These are phyloP conservation scores for Paradisaea rubra DNA, from an alignment of 2,113 vertebrate genomes.

Conservation along the genomic window DNA sequence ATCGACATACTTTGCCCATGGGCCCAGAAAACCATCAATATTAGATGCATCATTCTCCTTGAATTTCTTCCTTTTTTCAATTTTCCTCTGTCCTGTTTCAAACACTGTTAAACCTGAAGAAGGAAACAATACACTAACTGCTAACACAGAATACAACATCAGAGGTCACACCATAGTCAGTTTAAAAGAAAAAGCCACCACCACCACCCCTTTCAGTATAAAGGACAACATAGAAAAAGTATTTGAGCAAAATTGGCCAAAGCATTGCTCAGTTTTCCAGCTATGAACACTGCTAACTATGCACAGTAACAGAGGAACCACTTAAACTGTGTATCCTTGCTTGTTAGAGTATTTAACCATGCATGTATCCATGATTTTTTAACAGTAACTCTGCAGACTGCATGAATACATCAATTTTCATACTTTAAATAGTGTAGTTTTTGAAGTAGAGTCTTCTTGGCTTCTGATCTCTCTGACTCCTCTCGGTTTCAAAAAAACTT, in stretches of 20 bases:
- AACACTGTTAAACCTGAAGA: constrained; percentile 90
- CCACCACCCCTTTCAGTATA: background rate
- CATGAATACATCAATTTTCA: background rate
- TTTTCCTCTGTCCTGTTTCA: constrained; percentile 87
- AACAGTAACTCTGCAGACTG: background rate
- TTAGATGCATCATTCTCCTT: constrained; percentile 93
- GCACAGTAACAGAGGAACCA: background rate
- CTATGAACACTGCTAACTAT: background rate
- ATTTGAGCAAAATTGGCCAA: background rate
- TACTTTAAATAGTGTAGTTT: background rate
- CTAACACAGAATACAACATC: background rate
- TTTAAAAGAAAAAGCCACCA: background rate
- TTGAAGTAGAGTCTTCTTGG: background rate
- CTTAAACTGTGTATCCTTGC: background rate
- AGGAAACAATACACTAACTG: background rate
- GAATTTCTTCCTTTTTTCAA: constrained; percentile 91
- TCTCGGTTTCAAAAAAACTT: background rate
- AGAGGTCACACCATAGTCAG: background rate
- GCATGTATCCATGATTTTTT: background rate
- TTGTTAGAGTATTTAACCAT: background rate
- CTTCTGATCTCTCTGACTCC: background rate
- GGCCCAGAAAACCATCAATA: constrained; percentile 92
- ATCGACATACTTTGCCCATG: constrained; percentile 95
- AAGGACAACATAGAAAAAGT: background rate
- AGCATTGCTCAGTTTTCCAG: background rate